Percentiles rank a stretch among this genome's conserved stretches.
These are phyloP conservation scores for Metaphire vulgaris DNA, from an alignment of 1,140 invertebrate genomes.

Conservation along the genomic window DNA sequence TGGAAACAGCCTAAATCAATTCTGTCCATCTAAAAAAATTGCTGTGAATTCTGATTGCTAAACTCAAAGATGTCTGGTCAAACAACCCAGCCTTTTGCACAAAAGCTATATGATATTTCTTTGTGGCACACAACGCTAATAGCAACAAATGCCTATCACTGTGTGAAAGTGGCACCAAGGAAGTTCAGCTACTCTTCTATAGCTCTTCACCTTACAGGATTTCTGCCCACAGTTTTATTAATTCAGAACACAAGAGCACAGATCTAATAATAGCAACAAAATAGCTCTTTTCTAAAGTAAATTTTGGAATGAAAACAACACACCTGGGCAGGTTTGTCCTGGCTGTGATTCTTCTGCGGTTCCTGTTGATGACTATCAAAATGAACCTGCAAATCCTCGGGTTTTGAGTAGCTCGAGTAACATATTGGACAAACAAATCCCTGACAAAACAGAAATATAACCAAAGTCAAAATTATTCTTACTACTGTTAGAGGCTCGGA, in stretches of 20 bases:
- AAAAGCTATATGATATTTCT: too few relatives aligned
- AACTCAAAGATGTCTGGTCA: too few relatives aligned
- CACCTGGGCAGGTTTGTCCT: constrained; percentile 6
- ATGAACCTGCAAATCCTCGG: constrained; percentile 46
- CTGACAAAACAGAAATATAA: constrained; percentile 37
- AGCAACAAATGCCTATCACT: too few relatives aligned
- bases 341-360: constrained; percentile 10
- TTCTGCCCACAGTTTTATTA: background rate
- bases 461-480: too few relatives aligned
- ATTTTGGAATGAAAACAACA: background rate
- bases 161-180: too few relatives aligned
- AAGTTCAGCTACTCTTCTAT: too few relatives aligned
- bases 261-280: background rate
- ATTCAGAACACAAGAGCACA: background rate
- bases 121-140: too few relatives aligned
- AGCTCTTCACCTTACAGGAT: background rate
- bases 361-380: constrained; percentile 42
- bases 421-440: constrained; percentile 54
- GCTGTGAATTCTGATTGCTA: background rate
- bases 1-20: background rate
- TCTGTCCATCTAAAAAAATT: background rate
- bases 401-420: constrained; percentile 44
- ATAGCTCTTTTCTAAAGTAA: background rate
- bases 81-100: too few relatives aligned
- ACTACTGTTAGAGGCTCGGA: too few relatives aligned